Conservation (phyloP, 64 coral and sea anemone genomes). For the Dendronephthya gigantea region DNA sequence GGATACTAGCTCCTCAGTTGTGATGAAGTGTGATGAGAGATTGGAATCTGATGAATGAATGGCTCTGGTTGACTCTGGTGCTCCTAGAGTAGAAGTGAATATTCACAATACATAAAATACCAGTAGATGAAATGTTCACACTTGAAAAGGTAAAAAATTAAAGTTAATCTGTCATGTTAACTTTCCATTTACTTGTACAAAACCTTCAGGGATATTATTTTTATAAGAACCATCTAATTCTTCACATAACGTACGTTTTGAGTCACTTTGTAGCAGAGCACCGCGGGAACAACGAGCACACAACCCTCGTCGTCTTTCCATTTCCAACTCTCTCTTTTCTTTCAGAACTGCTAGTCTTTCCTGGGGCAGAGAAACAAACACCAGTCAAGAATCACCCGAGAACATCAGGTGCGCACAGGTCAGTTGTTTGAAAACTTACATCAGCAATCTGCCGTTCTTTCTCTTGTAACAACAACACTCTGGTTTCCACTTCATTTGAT, state of each 20-base stretch:
- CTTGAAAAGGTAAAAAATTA: not conserved
- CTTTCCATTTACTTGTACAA: not conserved
- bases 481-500: constrained; percentile 42
- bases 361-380: constrained; percentile 8
- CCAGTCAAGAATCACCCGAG: too few species aligned
- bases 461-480: constrained; percentile 52
- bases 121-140: not conserved
- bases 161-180: not conserved
- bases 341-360: constrained; percentile 75
- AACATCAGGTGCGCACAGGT: too few species aligned
- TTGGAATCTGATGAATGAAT: too few species aligned
- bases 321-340: constrained; percentile 69
- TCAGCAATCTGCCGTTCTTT: constrained; percentile 86
- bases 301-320: constrained; percentile 51
- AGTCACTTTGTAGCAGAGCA: not conserved
- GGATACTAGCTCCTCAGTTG: not conserved
- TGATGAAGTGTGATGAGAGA: too few species aligned
- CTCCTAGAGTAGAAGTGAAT: not conserved
- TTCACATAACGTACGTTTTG: too few species aligned
- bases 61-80: not conserved
- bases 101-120: not conserved
- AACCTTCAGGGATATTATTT: too few species aligned
- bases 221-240: too few species aligned
- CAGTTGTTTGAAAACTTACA: constrained; percentile 28
- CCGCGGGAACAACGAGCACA: constrained; percentile 61